Base-by-base conservation (phyloP, 2,113 vertebrate genomes). In the Microtus oregoni region DNA sequence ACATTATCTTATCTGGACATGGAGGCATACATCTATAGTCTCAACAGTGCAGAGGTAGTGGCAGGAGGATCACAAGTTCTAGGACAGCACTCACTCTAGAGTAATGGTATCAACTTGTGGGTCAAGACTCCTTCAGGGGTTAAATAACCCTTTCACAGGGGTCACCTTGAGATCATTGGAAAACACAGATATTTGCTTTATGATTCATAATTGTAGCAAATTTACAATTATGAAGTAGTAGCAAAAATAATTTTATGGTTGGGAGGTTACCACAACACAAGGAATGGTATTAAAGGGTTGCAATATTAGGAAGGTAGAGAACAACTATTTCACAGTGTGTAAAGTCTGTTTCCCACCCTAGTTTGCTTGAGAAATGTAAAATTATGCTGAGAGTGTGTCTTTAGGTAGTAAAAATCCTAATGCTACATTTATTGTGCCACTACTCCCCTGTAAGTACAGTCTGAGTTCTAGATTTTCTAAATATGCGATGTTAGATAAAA, bases 1-100 rank as follows among this genome's bases (percentile, higher is more conserved):
- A 72, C 15, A 3, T 41, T 41, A 41, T 17, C 14, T 47, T 65
- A 20, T 32, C 41, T 47, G 5, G 10, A 4, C 17, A 86, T 68
- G 28, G 14, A 32, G 28, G 17, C 0, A 86, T 10, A 22, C 41
- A 47, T 47, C 17, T 50, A 14, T 30, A 47, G 4, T 35, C 41
- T 22, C 41, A 50, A 19, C 5, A 35, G 10, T 22, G 7, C 2
- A 28, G 17, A 68, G 30, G 44, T 22, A 1, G 41, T 4, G 0
- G 20, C 30, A 55, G 19, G 17, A 20, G 17, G 19, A 22, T 81
- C 50, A 81, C 35, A 52, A 81, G 8, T 55, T 86, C 41, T 35
- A 68, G 14, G 20, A 22, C 20, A 24, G 26, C 38, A 55, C 9
- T 75, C 35, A 72, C 35, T 72, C 35, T 20, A 72, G 68, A 72